phyloP scores from a whole-genome alignment of 2,797 vertebrate species.

The Sylvia borin region DNA sequence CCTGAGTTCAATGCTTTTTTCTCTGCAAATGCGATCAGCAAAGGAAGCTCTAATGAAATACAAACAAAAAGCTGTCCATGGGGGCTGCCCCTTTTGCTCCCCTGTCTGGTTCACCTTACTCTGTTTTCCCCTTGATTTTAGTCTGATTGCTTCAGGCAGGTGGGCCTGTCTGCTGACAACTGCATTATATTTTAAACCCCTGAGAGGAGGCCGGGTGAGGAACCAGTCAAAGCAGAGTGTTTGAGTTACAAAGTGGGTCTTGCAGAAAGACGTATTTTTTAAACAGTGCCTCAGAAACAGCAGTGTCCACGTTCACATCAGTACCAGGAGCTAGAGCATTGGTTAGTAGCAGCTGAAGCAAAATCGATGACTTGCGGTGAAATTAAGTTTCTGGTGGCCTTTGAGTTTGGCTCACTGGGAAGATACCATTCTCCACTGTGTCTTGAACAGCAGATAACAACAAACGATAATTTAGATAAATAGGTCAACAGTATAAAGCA shows the following conservation, averaged over 20 bases:
- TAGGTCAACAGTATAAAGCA: not conserved
- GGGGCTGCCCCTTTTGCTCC: not conserved
- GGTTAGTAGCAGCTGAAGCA: not conserved
- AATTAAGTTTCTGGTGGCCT: not conserved
- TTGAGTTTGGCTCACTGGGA: not conserved
- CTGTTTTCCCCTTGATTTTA: not conserved
- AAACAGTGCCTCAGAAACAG: not conserved
- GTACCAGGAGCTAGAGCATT: not conserved
- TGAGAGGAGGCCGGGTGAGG: not conserved
- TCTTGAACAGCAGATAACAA: not conserved
- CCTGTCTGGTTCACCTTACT: not conserved
- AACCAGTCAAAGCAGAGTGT: not conserved
- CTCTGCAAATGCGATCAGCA: not conserved
- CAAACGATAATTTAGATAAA: not conserved
- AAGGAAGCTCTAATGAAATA: not conserved
- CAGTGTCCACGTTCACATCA: rapidly evolving
- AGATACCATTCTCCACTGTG: not conserved
- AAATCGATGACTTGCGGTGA: not conserved
- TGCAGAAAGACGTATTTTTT: not conserved
- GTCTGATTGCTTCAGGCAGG: not conserved
- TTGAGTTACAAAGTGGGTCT: not conserved
- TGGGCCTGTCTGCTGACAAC: not conserved
- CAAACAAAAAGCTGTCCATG: not conserved
- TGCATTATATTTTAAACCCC: not conserved
- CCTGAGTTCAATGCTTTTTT: not conserved